Evolutionary conservation across 2,888 invertebrate genomes (phyloP).

Genomic region (Hemicrepidius hirtus): DNA sequence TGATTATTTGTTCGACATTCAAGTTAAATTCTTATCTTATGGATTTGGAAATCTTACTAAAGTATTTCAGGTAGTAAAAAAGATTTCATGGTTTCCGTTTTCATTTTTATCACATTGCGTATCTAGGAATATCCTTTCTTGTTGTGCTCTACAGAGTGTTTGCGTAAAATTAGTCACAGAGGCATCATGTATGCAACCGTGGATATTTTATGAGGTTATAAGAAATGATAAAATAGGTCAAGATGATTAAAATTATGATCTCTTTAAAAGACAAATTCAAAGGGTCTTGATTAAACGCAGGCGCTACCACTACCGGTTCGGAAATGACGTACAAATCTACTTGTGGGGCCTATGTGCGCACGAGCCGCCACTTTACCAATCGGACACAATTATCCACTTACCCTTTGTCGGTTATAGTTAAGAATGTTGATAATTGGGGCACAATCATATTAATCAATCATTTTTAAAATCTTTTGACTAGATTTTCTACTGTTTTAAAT

Average conservation of each 20-base stretch:
- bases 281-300: constrained; percentile 41
- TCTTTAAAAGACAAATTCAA: constrained; percentile 44
- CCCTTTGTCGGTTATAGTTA: constrained; percentile 52
- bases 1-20: constrained; percentile 18
- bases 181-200: too few species aligned
- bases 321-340: constrained; percentile 66
- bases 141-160: too few species aligned
- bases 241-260: too few species aligned
- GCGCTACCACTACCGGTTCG: constrained; percentile 58
- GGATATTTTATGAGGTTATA: too few species aligned
- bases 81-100: too few species aligned
- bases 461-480: constrained; percentile 59
- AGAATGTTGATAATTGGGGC: constrained; percentile 43
- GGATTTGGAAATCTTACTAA: neutral
- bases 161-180: too few species aligned
- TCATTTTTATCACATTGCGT: too few species aligned
- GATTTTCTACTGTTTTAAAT: constrained; percentile 58
- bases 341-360: constrained; percentile 65
- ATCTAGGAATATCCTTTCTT: too few species aligned
- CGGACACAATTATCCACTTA: constrained; percentile 60
- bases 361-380: constrained; percentile 61
- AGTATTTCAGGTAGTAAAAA: too few species aligned
- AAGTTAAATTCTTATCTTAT: constrained; percentile 7
- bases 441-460: constrained; percentile 46
- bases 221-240: too few species aligned